Evolutionary conservation across 2,113 vertebrate species (phyloP), one percentile per base, ranked within the genome.

Genomic region (Myrmecophaga tridactyla): DNA sequence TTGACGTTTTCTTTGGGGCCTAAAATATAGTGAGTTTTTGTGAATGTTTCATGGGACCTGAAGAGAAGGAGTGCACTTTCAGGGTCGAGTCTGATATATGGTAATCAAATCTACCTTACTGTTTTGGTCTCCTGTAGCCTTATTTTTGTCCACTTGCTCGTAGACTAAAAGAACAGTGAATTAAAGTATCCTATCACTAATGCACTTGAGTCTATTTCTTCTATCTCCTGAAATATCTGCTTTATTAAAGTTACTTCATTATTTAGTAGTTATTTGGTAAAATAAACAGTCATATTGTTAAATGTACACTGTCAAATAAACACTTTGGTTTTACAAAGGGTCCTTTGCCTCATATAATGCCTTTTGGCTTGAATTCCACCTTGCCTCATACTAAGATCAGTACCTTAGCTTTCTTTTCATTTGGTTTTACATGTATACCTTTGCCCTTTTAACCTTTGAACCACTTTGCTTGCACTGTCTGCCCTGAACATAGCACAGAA

Each of bases 381-480:
- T 70, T 43, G n/a, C 65, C 43, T 83, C 31, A 65, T 34, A 78
- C 11, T 86, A 69, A 82, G 69, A 86, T n/a, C 53, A 73, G 41
- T 36, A 72, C 2, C 34, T 21, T 34, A 34, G 69, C 23, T 87
- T 87, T 69, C 43, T 43, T 87, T 91, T 80, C 46, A 72, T 78
- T 72, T 86, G 48, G 58, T 13, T 83, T 76, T 51, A 88, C 13
- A 21, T 18, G 39, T 36, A 31, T 46, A 41, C 36, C 77, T 86
- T 81, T 70, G 36, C 10, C 63, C 53, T 90, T 93, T 75, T 23
- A 70, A 83, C 69, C 77, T 94, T 11, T 82, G 23, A 90, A 92
- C 11, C 34, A 92, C 14, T 89, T n/a, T 85, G 62, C 72, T 90
- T 78, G 75, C 34, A 51, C 39, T 77, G n/a, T n/a, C 51, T 83